These are phyloP conservation scores for Chaunax sp. DNA, from an alignment of 2,797 vertebrate species.

Conservation along the genomic window DNA sequence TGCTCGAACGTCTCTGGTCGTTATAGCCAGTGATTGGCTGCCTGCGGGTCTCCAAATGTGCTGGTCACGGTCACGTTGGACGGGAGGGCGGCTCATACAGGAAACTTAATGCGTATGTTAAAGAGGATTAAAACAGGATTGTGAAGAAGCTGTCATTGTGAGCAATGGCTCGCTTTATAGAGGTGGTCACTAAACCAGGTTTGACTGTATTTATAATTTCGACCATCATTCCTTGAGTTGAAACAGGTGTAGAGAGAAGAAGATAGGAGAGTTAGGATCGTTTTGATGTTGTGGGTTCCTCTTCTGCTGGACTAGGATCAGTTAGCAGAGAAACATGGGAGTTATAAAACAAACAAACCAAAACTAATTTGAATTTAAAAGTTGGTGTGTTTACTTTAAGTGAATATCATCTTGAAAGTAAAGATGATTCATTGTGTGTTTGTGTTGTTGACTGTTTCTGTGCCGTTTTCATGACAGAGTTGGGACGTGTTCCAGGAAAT, in stretches of 20 bases:
- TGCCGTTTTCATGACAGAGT: constrained; percentile 78
- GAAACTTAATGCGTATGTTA: too few relatives aligned
- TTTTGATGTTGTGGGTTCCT: neutral
- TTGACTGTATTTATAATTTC: too few relatives aligned
- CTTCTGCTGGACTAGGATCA: neutral
- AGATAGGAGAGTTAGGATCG: neutral
- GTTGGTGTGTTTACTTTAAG: neutral
- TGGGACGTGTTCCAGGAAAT: constrained; percentile 96
- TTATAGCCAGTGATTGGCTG: too few relatives aligned
- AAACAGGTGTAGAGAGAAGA: neutral
- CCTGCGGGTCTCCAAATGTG: too few relatives aligned
- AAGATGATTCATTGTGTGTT: neutral
- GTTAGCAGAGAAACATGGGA: neutral
- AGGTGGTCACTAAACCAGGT: too few relatives aligned
- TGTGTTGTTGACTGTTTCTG: neutral
- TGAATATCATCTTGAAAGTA: neutral
- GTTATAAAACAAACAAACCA: neutral
- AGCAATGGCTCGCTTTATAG: too few relatives aligned
- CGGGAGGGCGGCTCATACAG: too few relatives aligned
- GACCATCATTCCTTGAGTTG: neutral
- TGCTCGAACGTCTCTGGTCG: too few relatives aligned
- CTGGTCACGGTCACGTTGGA: too few relatives aligned
- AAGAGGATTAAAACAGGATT: too few relatives aligned
- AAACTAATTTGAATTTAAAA: neutral
- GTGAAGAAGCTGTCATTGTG: too few relatives aligned